A percentile compares a stretch with the other conserved stretches of the same genome.
These are phyloP conservation scores for Cinclus cinclus DNA, from an alignment of 2,113 vertebrate species.

Conservation along the genomic window DNA sequence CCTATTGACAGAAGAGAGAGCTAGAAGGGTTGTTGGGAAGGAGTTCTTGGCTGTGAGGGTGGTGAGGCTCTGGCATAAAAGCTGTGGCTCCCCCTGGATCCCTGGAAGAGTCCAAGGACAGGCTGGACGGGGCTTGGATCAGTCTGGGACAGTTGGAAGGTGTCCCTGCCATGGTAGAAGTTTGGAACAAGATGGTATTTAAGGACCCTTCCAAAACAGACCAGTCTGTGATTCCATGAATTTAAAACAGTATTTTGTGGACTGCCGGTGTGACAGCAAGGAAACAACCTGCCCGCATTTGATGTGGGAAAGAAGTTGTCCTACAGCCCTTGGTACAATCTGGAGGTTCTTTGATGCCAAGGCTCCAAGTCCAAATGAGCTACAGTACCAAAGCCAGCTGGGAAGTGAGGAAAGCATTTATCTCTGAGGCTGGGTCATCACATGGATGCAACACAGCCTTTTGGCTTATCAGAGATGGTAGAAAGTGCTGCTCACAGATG, in stretches of 20 bases:
- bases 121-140: rapidly evolving
- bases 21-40: neutral
- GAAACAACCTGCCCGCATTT: neutral
- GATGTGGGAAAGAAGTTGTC: neutral
- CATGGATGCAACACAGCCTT: neutral
- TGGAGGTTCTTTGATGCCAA: neutral
- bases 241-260: neutral
- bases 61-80: neutral
- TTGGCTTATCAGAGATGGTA: neutral
- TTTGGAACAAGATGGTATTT: neutral
- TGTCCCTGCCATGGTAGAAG: too few relatives aligned
- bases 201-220: neutral
- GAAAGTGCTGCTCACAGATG: neutral
- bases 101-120: neutral
- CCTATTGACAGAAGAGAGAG: neutral
- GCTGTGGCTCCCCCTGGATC: neutral
- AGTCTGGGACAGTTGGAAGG: rapidly evolving
- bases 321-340: neutral
- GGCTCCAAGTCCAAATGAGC: neutral
- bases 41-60: neutral
- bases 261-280: neutral
- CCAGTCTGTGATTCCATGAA: neutral
- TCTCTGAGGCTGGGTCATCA: neutral
- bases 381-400: neutral
- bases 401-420: neutral